Conservation (phyloP, 2,888 invertebrate species). For the Conistra vaccinii region DNA sequence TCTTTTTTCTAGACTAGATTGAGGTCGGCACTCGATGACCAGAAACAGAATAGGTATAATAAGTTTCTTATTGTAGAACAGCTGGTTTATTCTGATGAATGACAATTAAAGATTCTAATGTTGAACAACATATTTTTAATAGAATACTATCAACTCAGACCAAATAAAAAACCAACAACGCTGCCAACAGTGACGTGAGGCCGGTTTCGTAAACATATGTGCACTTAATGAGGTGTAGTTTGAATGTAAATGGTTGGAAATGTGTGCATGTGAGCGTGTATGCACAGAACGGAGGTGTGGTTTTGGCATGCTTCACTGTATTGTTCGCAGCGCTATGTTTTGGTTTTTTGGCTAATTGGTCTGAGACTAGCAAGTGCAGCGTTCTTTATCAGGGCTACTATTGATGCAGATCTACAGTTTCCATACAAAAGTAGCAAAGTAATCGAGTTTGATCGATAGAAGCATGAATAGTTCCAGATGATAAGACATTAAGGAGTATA, state of each 20-base stretch:
- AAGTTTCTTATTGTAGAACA: not conserved
- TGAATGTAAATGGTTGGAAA: no score
- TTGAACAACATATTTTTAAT: not conserved
- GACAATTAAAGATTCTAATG: not conserved
- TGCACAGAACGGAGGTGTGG: no score
- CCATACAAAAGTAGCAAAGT: not conserved
- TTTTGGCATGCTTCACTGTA: no score
- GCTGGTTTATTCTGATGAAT: conserved; percentile 15
- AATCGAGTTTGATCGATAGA: not conserved
- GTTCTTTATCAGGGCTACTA: no score
- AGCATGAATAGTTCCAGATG: not conserved
- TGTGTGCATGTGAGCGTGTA: no score
- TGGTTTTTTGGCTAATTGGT: no score
- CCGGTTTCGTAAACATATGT: no score
- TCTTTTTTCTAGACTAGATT: conserved; percentile 46
- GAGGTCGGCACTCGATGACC: conserved; percentile 32
- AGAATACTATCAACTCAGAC: not conserved
- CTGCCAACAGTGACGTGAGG: no score
- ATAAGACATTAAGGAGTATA: not conserved
- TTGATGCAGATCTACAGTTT: not conserved
- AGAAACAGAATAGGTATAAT: conserved; percentile 5
- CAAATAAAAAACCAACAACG: no score
- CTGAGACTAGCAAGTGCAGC: no score
- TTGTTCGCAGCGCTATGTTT: no score
- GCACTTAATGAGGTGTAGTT: no score